Conservation (phyloP, 1,140 invertebrate species). For the Zelostemma sp. region DNA sequence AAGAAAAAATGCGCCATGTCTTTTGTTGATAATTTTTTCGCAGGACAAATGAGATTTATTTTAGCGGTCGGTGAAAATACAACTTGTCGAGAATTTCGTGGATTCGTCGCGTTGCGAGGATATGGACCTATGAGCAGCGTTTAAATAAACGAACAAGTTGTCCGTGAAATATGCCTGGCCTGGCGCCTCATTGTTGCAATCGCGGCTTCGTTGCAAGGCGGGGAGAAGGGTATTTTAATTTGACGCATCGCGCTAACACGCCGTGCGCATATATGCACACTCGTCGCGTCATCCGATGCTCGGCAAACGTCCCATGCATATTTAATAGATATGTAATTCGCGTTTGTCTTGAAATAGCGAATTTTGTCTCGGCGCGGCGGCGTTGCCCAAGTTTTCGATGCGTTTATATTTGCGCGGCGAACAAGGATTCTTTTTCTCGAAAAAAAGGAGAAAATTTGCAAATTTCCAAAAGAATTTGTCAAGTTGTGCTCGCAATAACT, state of each 20-base stretch:
- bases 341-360: slow-evolving; percentile 32
- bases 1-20: no score
- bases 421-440: not conserved
- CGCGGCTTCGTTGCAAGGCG: no score
- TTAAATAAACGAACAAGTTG: slow-evolving; percentile 21
- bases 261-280: slow-evolving; percentile 35
- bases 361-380: slow-evolving; percentile 14
- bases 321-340: slow-evolving; percentile 31
- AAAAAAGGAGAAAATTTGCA: no score
- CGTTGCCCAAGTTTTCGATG: not conserved
- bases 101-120: no score
- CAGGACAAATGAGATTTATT: no score
- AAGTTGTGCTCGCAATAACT: slow-evolving; percentile 3
- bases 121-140: not conserved
- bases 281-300: slow-evolving; percentile 34
- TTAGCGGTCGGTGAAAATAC: no score
- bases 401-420: slow-evolving; percentile 5
- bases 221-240: slow-evolving; percentile 23
- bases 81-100: no score
- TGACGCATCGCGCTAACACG: slow-evolving; percentile 39
- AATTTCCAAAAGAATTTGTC: slow-evolving; percentile 4
- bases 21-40: no score
- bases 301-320: slow-evolving; percentile 29
- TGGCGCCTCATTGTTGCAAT: slow-evolving; percentile 28
- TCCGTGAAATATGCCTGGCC: slow-evolving; percentile 23